Conservation (phyloP, 2,797 vertebrate species). For the Gymnoscopelus braueri region DNA sequence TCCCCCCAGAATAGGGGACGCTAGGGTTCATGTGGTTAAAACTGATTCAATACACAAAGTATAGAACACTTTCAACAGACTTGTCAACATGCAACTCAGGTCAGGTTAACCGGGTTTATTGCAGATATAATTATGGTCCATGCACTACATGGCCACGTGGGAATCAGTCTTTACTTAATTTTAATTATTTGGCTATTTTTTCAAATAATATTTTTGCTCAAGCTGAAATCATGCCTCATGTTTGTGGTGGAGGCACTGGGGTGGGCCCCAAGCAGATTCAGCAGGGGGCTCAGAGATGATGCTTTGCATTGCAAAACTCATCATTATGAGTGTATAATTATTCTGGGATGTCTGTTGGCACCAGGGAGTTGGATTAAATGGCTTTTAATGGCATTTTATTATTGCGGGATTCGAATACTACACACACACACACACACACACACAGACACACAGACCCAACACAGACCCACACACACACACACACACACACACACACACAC, state of each 20-base stretch:
- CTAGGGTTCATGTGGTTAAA: too few species aligned
- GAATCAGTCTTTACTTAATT: neutral
- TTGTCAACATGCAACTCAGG: too few species aligned
- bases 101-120: too few species aligned
- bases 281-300: constrained; percentile 43
- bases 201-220: constrained; percentile 20
- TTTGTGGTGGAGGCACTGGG: constrained; percentile 30
- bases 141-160: too few species aligned
- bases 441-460: constrained; percentile 39
- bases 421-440: constrained; percentile 40
- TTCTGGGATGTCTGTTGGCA: constrained; percentile 56
- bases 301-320: constrained; percentile 78
- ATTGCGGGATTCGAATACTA: constrained; percentile 39
- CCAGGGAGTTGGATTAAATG: constrained; percentile 57
- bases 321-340: constrained; percentile 71
- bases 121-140: too few species aligned
- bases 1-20: too few species aligned
- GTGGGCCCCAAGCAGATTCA: constrained; percentile 29
- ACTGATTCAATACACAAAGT: too few species aligned
- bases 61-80: too few species aligned
- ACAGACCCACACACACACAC: constrained; percentile 45
- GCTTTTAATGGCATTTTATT: constrained; percentile 65
- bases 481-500: constrained; percentile 40
- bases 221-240: too few species aligned
- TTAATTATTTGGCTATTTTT: constrained; percentile 17